phyloP scores from a whole-genome alignment of 2,113 vertebrate species.

The Perca fluviatilis region DNA sequence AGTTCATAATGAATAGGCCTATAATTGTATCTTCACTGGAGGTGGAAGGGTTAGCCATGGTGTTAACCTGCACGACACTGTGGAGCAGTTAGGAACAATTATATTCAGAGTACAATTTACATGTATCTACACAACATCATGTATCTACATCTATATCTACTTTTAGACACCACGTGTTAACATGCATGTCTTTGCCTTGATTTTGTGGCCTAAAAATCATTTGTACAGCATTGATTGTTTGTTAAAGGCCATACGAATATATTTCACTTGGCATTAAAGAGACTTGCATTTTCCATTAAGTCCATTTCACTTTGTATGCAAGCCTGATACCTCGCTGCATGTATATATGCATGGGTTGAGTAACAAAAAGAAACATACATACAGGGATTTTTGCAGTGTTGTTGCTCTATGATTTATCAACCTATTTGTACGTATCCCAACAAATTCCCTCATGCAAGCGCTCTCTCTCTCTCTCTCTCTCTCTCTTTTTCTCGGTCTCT shows the following conservation, averaged over 20 bases:
- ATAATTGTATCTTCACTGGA: conserved; percentile 8
- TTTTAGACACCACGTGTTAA: neutral
- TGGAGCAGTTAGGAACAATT: neutral
- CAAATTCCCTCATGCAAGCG: neutral
- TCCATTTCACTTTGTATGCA: neutral
- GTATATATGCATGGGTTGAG: neutral
- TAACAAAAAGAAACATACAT: neutral
- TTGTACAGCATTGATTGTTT: neutral
- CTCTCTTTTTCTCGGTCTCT: neutral
- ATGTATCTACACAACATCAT: neutral
- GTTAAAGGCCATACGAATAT: conserved; percentile 9
- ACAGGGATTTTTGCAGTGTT: neutral
- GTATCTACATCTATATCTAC: neutral
- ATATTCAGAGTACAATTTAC: neutral
- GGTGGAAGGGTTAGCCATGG: neutral
- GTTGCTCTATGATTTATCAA: neutral
- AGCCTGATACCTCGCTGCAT: neutral
- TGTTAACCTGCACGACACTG: neutral
- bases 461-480: neutral
- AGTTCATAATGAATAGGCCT: neutral
- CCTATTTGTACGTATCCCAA: neutral
- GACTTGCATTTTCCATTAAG: conserved; percentile 8
- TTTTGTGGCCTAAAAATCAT: neutral
- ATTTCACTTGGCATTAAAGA: conserved; percentile 17
- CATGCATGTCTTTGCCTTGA: neutral